Evolutionary conservation across 2,888 invertebrate species (phyloP).

Genomic region (Rhimphoctona megacephalus): DNA sequence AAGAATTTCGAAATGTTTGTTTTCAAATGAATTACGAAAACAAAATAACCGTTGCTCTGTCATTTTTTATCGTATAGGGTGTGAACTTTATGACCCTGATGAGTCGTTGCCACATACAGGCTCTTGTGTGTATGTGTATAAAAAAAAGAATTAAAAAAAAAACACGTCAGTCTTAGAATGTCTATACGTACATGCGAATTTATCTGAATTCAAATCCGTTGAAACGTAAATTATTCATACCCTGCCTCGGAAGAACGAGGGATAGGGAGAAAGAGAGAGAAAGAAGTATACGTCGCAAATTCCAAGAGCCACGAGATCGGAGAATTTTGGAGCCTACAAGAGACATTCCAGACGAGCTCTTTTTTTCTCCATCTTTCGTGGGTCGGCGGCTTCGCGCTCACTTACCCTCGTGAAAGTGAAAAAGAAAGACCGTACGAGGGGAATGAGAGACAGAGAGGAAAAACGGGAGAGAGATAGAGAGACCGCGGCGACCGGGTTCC

Average conservation of each 20-base stretch:
- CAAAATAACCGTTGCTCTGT: background rate
- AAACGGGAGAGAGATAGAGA: slow-evolving; percentile 49
- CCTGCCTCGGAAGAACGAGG: slow-evolving; percentile 21
- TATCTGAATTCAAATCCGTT: slow-evolving; percentile 76
- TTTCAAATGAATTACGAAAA: background rate
- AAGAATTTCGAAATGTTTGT: background rate
- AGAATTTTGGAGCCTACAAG: slow-evolving; percentile 55
- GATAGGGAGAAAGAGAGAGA: slow-evolving; percentile 20
- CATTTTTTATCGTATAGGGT: background rate
- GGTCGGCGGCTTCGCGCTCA: slow-evolving; percentile 39
- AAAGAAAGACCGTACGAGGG: slow-evolving; percentile 49
- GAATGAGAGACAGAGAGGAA: slow-evolving; percentile 9
- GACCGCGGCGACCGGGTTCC: slow-evolving; percentile 63
- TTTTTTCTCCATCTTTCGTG: slow-evolving; percentile 53
- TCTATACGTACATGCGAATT: slow-evolving; percentile 69
- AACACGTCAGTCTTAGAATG: background rate
- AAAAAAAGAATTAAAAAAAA: background rate
- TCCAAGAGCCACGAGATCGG: slow-evolving; percentile 64
- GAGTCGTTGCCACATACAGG: background rate
- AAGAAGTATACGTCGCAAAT: slow-evolving; percentile 45
- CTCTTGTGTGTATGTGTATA: no score
- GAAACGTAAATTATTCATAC: slow-evolving; percentile 78
- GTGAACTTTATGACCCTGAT: slow-evolving; percentile 2
- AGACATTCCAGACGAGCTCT: slow-evolving; percentile 66
- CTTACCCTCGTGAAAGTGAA: slow-evolving; percentile 37